Evolutionary conservation across 2,113 vertebrate genomes (phyloP).

Genomic region (Bos javanicus): DNA sequence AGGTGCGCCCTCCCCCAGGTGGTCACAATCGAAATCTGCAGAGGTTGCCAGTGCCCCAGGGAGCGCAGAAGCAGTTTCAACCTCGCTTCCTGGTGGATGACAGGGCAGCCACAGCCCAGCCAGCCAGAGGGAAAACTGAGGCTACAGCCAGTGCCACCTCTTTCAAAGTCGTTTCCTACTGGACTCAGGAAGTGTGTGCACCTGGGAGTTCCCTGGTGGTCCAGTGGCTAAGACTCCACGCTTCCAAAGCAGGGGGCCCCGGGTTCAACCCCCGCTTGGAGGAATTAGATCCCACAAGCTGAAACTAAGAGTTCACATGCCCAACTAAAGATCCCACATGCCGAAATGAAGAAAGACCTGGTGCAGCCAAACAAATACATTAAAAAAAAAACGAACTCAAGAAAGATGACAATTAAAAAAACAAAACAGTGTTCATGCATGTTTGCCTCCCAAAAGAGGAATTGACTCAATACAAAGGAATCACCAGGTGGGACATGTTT

Average conservation of each 20-base stretch:
- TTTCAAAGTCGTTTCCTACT: neutral
- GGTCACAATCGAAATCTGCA: neutral
- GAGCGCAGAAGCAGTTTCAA: neutral
- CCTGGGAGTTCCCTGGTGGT: neutral
- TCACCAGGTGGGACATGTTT: neutral
- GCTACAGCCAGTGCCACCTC: neutral
- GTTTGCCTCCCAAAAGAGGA: neutral
- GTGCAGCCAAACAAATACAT: neutral
- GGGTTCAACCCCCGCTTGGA: neutral
- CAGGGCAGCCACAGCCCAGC: neutral
- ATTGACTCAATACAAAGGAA: neutral
- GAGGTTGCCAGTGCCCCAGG: neutral
- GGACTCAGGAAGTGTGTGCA: neutral
- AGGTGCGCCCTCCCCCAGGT: too few relatives aligned
- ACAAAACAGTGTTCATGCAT: neutral
- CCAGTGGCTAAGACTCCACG: neutral
- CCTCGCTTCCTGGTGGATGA: accelerated
- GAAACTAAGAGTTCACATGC: neutral
- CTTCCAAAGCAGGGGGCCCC: neutral
- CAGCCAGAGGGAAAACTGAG: neutral
- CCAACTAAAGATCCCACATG: neutral
- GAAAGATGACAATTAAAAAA: neutral
- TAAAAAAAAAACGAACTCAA: neutral
- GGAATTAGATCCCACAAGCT: neutral
- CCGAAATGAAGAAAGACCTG: neutral